Base-by-base conservation (phyloP, 2,113 vertebrate species). In the Oceanites oceanicus region DNA sequence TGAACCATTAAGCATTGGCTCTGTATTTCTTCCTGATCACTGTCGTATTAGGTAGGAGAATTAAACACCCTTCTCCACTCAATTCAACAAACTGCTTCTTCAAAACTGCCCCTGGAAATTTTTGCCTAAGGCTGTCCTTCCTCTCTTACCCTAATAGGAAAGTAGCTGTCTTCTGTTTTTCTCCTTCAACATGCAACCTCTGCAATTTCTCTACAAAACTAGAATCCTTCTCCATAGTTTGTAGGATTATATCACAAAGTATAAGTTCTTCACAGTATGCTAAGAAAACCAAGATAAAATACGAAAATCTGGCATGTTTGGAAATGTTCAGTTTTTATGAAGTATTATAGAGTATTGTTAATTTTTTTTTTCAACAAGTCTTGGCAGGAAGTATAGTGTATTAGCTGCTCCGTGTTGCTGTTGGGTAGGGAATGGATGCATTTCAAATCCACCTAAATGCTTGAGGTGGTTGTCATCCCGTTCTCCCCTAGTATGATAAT, bases 1-100 rank as follows among this genome's bases (percentile, higher is more conserved):
- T 95, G 91, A 94, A 85, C 62, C 88, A 93, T 96, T 96, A 96
- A 94, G 59, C 68, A 23, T 67, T 95, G 92, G 80, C 81, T 90
- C 38, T 59, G 11, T 84, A 49, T 89, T 95, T 95, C 65, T 92
- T 92, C 66, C 79, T 86, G 53, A 88, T 63, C 49, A 10, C 59
- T 89, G 15, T 92, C 29, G 1, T 55, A 50, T 90, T 96, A 90
- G 88, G 22, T 79, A 63, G 47, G 42, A 91, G 88, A 93, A 75
- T 85, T 79, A 87, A 96, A 90, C 58, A 78, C 23, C 23, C 21
- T 87, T 92, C 58, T 88, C 63, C 44, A 53, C 47, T 72, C 38
- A 53, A 0, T 95, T 86, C 0, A 0, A 85, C 42, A 82, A 95
- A 77, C 7, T 4, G 12, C 75, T 91, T 76, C 86, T 94, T 89